phyloP scores from a whole-genome alignment of 2,113 vertebrate species.

The Phaethon lepturus region DNA sequence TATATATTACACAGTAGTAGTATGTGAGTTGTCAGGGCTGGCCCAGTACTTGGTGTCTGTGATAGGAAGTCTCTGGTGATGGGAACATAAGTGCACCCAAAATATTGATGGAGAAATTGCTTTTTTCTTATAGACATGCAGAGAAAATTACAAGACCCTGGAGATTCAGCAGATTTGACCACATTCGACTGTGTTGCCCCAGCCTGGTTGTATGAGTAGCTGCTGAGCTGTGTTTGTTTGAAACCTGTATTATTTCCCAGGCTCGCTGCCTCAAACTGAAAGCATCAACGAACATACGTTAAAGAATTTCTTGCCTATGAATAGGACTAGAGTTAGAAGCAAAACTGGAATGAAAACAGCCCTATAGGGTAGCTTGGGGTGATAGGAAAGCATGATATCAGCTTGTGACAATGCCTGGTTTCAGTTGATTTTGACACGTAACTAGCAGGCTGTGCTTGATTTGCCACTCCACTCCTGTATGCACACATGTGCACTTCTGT shows the following conservation, averaged over 20 bases:
- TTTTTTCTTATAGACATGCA: background rate
- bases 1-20: background rate
- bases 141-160: background rate
- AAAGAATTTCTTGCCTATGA: background rate
- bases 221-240: background rate
- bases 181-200: background rate
- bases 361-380: background rate
- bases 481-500: background rate
- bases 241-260: background rate
- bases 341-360: background rate
- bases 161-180: background rate
- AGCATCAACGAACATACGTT: background rate
- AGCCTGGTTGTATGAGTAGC: background rate
- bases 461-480: background rate
- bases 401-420: background rate
- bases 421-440: background rate
- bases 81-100: background rate
- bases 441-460: background rate
- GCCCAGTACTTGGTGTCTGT: background rate
- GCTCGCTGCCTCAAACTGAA: background rate
- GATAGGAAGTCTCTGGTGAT: background rate
- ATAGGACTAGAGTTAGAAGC: background rate
- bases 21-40: background rate
- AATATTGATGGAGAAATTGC: background rate
- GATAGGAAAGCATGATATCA: background rate